phyloP scores from a whole-genome alignment of 1,140 invertebrate species.

The Holcopasites calliopsidis region DNA sequence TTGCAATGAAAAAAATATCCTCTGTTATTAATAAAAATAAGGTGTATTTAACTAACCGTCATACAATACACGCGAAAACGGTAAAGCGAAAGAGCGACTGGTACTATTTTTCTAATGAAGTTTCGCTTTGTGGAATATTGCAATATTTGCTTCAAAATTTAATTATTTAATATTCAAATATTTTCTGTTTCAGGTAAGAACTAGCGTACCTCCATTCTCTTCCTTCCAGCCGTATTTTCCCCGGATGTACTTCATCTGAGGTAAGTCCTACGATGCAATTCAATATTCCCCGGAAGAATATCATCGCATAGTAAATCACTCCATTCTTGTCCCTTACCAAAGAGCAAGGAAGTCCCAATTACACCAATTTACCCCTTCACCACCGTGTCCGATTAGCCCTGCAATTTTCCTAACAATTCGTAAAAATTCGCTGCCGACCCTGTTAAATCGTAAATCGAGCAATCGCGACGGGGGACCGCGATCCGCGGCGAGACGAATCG shows the following conservation, averaged over 20 bases:
- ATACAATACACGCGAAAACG: too few relatives aligned
- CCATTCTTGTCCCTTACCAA: too few relatives aligned
- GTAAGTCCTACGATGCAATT: neutral
- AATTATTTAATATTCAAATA: constrained; percentile 54
- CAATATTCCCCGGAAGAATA: too few relatives aligned
- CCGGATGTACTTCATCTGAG: neutral
- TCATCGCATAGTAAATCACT: too few relatives aligned
- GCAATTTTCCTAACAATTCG: neutral
- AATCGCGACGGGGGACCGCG: neutral
- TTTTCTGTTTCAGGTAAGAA: constrained; percentile 55
- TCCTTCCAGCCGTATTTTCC: neutral
- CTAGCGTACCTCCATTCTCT: neutral
- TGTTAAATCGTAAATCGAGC: neutral
- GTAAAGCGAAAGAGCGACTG: too few relatives aligned
- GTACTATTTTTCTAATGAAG: too few relatives aligned
- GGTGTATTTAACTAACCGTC: too few relatives aligned
- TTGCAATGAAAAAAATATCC: too few relatives aligned
- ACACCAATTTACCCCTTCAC: neutral
- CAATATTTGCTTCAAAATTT: too few relatives aligned
- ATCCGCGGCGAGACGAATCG: neutral
- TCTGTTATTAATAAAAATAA: too few relatives aligned
- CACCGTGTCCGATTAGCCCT: neutral
- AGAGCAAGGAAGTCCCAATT: neutral
- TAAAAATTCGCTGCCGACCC: neutral
- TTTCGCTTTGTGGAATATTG: too few relatives aligned